Evolutionary conservation across 1,140 invertebrate species (phyloP).

Genomic region (Xylocopa sonorina): DNA sequence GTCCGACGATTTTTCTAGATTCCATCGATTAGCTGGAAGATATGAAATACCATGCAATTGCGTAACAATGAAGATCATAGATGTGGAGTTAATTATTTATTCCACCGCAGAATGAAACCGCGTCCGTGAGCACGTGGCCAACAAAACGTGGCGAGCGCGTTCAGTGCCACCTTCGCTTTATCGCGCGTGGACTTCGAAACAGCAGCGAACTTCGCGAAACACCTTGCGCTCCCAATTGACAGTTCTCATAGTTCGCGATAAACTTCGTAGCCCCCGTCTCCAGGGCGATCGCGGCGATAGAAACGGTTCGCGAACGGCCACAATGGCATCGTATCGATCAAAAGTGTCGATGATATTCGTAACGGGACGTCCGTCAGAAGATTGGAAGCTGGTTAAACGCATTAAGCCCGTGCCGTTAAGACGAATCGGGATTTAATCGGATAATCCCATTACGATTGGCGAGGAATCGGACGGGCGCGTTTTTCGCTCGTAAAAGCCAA

Average conservation of each 20-base stretch:
- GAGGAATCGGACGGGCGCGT: conserved; percentile 38
- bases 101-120: too few species aligned
- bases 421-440: conserved; percentile 58
- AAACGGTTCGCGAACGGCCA: neutral
- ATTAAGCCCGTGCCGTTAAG: conserved; percentile 61
- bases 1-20: too few species aligned
- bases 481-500: conserved; percentile 29
- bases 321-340: conserved; percentile 8
- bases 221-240: neutral
- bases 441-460: conserved; percentile 59
- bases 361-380: conserved; percentile 55
- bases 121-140: too few species aligned
- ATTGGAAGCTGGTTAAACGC: conserved; percentile 39
- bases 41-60: too few species aligned
- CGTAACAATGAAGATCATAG: too few species aligned
- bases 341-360: conserved; percentile 44
- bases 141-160: too few species aligned
- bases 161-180: too few species aligned
- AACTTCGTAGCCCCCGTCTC: neutral
- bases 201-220: neutral
- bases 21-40: too few species aligned
- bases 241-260: neutral
- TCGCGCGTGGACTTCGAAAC: too few species aligned
- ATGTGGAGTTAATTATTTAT: too few species aligned
- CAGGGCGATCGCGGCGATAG: neutral